Evolutionary conservation across 2,797 vertebrate genomes (phyloP), one percentile per base, ranked within the genome.

Genomic region (Pantherophis vulpinus): DNA sequence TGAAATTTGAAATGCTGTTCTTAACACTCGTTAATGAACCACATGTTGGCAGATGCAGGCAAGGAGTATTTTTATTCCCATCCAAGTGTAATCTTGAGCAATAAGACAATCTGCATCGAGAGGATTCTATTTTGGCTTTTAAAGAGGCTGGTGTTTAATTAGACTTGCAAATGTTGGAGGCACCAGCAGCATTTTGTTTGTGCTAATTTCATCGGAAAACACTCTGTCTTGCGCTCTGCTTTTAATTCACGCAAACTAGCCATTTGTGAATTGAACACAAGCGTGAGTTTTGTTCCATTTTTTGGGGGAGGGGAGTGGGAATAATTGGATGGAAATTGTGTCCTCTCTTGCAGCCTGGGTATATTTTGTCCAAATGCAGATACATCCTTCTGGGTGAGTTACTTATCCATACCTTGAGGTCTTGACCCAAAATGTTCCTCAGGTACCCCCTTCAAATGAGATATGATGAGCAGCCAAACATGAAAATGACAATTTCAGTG

Each of bases 1-100:
- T 0, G 56, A 14, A 93, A 27, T 92, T 0, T 25, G 91, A 88
- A 88, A 91, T 4, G 93, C 92, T 95, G 42, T 42, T 96, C 90
- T 94, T 93, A 94, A 94, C 74, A 91, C 93, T 93, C 32, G 9
- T 95, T 94, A 93, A 95, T 93, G 94, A 93, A 89, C 93, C 29
- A 5, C 56, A 51, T 88, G 87, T 95, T 97, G 95, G 96, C 97
- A 94, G 94, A 90, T 91, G 95, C 90, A 86, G 93, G 96, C 87
- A 88, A 94, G 95, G 97, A 96, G 93, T 95, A 96, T 95, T 96
- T 97, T 96, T 97, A 96, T 97, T 96, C 95, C 94, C 93, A 95
- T 95, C 93, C 95, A 90, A 95, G 92, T 96, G 58, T 96, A 94
- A 95, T 96, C 97, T 96, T 96, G 96, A 97, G 96, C 96, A 97